Evolutionary conservation across 2,113 vertebrate genomes (phyloP), one percentile per base, ranked within the genome.

Genomic region (Aspiorhynchus laticeps): DNA sequence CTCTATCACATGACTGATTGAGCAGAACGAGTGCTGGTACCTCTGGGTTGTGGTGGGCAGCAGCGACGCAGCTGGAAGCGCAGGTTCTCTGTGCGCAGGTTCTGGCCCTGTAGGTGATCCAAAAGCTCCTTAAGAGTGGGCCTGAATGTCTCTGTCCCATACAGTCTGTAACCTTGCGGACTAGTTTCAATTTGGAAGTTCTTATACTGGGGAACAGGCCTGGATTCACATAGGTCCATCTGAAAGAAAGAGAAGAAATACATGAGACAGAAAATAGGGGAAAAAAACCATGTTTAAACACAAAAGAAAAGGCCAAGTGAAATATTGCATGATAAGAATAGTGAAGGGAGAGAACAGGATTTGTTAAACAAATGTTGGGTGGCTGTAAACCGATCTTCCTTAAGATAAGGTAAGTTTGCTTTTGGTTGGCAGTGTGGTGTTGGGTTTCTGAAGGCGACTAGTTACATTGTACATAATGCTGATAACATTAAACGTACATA

Each of bases 101-200:
- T 96, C 90, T 99, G 97, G 14, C 97, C 96, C 88, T 97, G 95
- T 88, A 99, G 94, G 91, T 99, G 97, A 46, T 95, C 95, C 95
- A 99, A 96, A 79, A 99, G 94, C 24, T 97, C 97, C 26, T 91
- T 94, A 1, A 99, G 90, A 81, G 93, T 96, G 9, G 93, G 85
- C 41, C 96, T 96, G 46, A 92, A 87, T 0, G 93, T 96, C 5
- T 94, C 95, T 0, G 97, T 98, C 78, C 98, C 98, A 0, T 96
- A 93, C 5, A 99, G 93, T 78, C 94, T 94, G 88, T 95, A 99
- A 0, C 92, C 95, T 53, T 95, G 93, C 12, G 93, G 85, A 1
- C n/a, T 0, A 67, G 97, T 95, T 80, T 98, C 97, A 0, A 99
- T 97, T 93, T 98, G 98, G 93, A 99, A 99, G 94, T 99, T 99